Evolutionary conservation across 2,888 invertebrate species (phyloP).

Genomic region (Campoplex nolae): DNA sequence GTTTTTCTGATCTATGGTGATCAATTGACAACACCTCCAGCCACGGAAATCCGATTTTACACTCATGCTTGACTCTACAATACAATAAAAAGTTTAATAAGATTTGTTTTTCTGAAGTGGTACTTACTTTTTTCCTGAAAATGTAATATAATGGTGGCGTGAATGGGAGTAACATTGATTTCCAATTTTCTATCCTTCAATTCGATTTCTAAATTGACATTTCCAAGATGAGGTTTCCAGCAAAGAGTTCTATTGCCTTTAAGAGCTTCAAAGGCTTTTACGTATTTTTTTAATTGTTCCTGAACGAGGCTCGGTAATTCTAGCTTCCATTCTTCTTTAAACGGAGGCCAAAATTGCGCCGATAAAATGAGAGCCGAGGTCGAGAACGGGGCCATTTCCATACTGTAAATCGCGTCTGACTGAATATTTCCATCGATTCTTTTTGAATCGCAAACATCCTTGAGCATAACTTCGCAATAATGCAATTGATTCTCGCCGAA

Average conservation of each 20-base stretch:
- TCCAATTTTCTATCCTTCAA: slow-evolving; percentile 92
- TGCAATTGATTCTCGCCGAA: slow-evolving; percentile 99
- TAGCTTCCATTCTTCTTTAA: slow-evolving; percentile 95
- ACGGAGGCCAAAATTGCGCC: slow-evolving; percentile 99
- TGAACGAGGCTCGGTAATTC: slow-evolving; percentile 93
- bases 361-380: slow-evolving; percentile 96
- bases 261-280: slow-evolving; percentile 95
- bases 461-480: slow-evolving; percentile 99
- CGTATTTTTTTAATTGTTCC: slow-evolving; percentile 93
- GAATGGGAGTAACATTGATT: slow-evolving; percentile 95
- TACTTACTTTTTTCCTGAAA: slow-evolving; percentile 93
- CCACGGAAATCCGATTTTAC: too few species aligned
- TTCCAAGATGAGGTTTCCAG: slow-evolving; percentile 97
- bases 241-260: slow-evolving; percentile 96
- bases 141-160: slow-evolving; percentile 97
- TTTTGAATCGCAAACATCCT: slow-evolving; percentile 98
- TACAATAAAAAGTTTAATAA: not conserved
- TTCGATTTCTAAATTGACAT: slow-evolving; percentile 96
- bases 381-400: slow-evolving; percentile 85
- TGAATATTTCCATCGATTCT: slow-evolving; percentile 95
- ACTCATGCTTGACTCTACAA: too few species aligned
- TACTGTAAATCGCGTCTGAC: slow-evolving; percentile 88
- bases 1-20: too few species aligned
- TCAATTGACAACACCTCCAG: too few species aligned
- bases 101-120: not conserved